Base-by-base conservation (phyloP, 2,888 invertebrate species). In the Mesopsocus fuscifrons region DNA sequence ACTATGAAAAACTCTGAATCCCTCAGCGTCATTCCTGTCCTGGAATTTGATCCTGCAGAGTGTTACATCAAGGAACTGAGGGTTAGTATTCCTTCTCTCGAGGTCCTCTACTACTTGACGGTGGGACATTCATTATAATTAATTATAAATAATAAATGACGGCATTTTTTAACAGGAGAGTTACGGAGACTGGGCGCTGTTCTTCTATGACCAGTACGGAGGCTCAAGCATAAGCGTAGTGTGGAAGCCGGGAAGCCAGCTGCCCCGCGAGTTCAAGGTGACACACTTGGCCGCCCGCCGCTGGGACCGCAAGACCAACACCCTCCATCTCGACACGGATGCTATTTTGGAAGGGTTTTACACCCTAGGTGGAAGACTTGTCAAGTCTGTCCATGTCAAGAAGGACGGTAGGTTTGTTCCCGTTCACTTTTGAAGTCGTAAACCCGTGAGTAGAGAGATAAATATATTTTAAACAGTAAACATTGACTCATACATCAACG, bases 121-220 rank as follows among this genome's bases (percentile, higher is more conserved):
- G n/a, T n/a, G n/a, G n/a, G n/a, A n/a, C n/a, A n/a, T n/a, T n/a
- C n/a, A n/a, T n/a, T n/a, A n/a, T n/a, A n/a, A n/a, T n/a, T n/a
- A n/a, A n/a, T n/a, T n/a, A n/a, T n/a, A n/a, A n/a, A n/a, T n/a
- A n/a, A n/a, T n/a, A n/a, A n/a, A n/a, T n/a, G n/a, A n/a, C n/a
- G n/a, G n/a, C n/a, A n/a, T n/a, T n/a, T n/a, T n/a, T n/a, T n/a
- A n/a, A n/a, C 59, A 84, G 80, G 64, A 68, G 44, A 71, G 72
- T 21, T 88, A 77, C 58, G 68, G 68, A 1, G 77, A 87, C 6
- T 74, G 75, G 55, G 91, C 88, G 0, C 57, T 85, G 43, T 92
- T 95, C 59, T 92, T 94, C 63, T 75, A 89, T 61, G 84, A 95
- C 60, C 64, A 69, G 1, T 85, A 78, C 59, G 91, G 89, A n/a